Evolutionary conservation across 2,888 invertebrate species (phyloP).

Genomic region (Hedychridium roseum): DNA sequence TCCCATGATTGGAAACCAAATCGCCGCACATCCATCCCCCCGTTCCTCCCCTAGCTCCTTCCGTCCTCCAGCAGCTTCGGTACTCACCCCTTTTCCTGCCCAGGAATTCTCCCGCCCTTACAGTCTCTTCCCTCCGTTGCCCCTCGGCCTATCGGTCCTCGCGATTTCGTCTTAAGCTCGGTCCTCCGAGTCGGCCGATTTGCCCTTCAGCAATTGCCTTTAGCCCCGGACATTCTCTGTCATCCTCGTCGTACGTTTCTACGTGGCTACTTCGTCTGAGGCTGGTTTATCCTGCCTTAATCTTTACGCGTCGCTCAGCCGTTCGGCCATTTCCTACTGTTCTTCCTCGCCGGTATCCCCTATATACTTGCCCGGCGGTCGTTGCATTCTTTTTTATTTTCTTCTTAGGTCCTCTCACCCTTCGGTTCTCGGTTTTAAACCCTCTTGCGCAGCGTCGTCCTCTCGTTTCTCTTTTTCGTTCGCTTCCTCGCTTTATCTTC

Average conservation of each 20-base stretch:
- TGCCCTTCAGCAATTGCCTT: conserved; percentile 27
- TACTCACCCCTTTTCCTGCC: conserved; percentile 24
- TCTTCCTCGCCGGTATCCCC: conserved; percentile 48
- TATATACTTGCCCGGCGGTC: no score
- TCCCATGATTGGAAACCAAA: conserved; percentile 65
- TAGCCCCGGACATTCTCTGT: conserved; percentile 33
- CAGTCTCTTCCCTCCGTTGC: conserved; percentile 18
- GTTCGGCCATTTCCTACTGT: conserved; percentile 49
- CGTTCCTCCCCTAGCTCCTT: conserved; percentile 34
- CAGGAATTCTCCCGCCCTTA: conserved; percentile 27
- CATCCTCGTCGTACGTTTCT: no score
- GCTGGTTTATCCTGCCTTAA: no score
- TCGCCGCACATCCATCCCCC: conserved; percentile 63
- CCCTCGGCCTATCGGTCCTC: background rate
- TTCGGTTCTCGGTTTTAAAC: conserved; percentile 7
- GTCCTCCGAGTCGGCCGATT: conserved; percentile 12
- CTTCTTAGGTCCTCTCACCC: conserved; percentile 35
- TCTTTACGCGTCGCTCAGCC: no score
- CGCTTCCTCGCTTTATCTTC: conserved; percentile 6
- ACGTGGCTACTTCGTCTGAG: no score
- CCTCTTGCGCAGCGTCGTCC: conserved; percentile 12
- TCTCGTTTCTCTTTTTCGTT: conserved; percentile 3
- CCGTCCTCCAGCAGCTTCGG: conserved; percentile 22
- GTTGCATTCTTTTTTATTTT: no score
- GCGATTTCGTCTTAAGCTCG: conserved; percentile 12